Base-by-base conservation (phyloP, 2,888 invertebrate species). In the Bhutanitis thaidina region DNA sequence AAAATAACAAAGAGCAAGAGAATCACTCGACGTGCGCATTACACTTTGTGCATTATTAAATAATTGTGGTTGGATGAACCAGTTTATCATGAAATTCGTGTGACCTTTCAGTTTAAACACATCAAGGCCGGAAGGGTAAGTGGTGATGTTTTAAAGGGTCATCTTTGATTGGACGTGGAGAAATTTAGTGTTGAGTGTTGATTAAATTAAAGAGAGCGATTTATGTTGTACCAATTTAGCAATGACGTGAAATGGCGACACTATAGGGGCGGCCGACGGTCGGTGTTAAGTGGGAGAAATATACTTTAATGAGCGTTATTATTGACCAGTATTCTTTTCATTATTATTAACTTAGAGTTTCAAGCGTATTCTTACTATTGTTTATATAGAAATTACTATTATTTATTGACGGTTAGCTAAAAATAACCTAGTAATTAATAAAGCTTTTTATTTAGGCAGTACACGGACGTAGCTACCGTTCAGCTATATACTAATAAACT, bases 191-290 rank as follows among this genome's bases (percentile, higher is more conserved):
- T 69, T 67, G 74, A 73, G 78, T 75, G 87, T 84, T 89, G 86
- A 89, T 88, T 87, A 80, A 88, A 89, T 88, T 88, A 87, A 86
- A 84, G 67, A 75, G 79, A 71, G 75, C 65, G 71, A 88, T 86
- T 88, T 89, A 89, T 86, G 85, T 76, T 65, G 60, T 71, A 72
- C 78, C 85, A 86, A 87, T 87, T 87, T 82, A 86, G 86, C 87
- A 83, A 79, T 82, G 80, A 82, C 74, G 74, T 78, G 76, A 79
- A 85, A 80, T 82, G 75, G 79, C 75, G 69, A 74, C 61, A 55
- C 65, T 58, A 85, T 85, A 81, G 83, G 84, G 86, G 84, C 74
- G 65, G 69, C 52, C 32, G 47, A 57, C 58, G 58, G 64, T 58
- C 65, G 56, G 57, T 59, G 64, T 74, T 76, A 77, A 81, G 71